Evolutionary conservation across 2,113 vertebrate species (phyloP), one percentile per base, ranked within the genome.

Genomic region (Psilopsiagon aymara): DNA sequence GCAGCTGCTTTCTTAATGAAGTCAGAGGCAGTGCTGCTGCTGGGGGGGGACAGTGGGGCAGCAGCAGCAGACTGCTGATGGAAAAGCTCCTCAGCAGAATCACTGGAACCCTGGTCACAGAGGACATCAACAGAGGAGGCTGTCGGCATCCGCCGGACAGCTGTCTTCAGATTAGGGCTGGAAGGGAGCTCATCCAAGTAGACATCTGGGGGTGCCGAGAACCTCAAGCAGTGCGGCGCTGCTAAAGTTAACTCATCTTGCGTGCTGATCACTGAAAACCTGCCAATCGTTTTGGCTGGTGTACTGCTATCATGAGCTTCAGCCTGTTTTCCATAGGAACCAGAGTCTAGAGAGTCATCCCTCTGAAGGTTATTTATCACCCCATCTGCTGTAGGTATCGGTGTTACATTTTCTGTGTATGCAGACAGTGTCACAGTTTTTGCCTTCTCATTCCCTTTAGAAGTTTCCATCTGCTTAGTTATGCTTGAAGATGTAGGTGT

Each of bases 201-300:
- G 91, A 99, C 99, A 2, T 99, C 99, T 0, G 99, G 99, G 0
- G 99, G 99, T 2, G 99, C 99, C 0, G 99, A 99, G 97, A 99
- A 99, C 70, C 99, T 98, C 95, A 99, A 97, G 97, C 98, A 98
- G 21, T 98, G 95, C 0, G 98, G 98, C 0, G 98, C 98, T 13
- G 98, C 97, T 92, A 98, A 96, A 9, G 99, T 99, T 59, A 98
- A 97, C n/a, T 99, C 99, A 3, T 99, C 99, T 85, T 99, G 98
- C 0, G 97, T 98, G 98, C 98, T 99, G 77, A 99, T 95, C 57
- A 99, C 99, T 2, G 99, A 99, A 97, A 99, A 99, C 82, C 99
- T 99, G 79, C 99, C 99, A 57, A 99, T 99, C 0, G 98, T 99
- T 90, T 98, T 99, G 96, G 98, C 98, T 43, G 98, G 97, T 2